These are phyloP conservation scores for Caenorhabditis sp. DNA, from an alignment of 2,888 invertebrate species.

Conservation along the genomic window DNA sequence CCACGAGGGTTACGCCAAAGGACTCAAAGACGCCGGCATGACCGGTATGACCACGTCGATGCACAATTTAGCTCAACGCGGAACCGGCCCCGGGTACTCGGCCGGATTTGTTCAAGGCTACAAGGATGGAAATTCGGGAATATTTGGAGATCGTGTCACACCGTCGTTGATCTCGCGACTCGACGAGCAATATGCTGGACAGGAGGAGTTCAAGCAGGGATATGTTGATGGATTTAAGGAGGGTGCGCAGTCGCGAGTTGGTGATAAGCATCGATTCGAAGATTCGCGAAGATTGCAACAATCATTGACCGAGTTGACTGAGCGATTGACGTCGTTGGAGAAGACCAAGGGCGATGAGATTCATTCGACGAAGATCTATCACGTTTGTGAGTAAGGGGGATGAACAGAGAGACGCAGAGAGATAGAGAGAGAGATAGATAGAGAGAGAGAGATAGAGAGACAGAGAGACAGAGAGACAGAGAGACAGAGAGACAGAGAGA, in stretches of 20 bases:
- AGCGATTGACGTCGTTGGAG: constrained; percentile 68
- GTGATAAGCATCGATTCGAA: constrained; percentile 57
- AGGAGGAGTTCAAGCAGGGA: constrained; percentile 71
- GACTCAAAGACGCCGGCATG: constrained; percentile 69
- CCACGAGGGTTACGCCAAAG: constrained; percentile 70
- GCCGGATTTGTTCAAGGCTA: constrained; percentile 71
- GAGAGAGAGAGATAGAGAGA: too few species aligned
- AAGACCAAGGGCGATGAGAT: constrained; percentile 70
- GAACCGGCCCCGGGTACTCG: constrained; percentile 66
- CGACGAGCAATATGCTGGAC: constrained; percentile 70
- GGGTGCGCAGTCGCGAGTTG: constrained; percentile 58
- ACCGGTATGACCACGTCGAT: constrained; percentile 70
- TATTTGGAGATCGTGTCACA: constrained; percentile 70
- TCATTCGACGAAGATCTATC: constrained; percentile 72
- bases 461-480: too few species aligned
- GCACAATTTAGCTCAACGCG: constrained; percentile 68
- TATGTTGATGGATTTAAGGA: constrained; percentile 72
- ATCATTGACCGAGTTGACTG: constrained; percentile 69
- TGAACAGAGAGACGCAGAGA: too few species aligned
- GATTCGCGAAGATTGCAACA: constrained; percentile 67
- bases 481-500: too few species aligned
- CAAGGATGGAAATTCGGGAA: constrained; percentile 70
- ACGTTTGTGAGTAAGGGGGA: constrained; percentile 71
- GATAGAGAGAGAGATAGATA: too few species aligned
- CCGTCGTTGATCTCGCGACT: constrained; percentile 68